Percentiles rank a stretch among this genome's conserved stretches.
phyloP scores from a whole-genome alignment of 2,797 vertebrate genomes.

The Enteromius unitaeniatus region DNA sequence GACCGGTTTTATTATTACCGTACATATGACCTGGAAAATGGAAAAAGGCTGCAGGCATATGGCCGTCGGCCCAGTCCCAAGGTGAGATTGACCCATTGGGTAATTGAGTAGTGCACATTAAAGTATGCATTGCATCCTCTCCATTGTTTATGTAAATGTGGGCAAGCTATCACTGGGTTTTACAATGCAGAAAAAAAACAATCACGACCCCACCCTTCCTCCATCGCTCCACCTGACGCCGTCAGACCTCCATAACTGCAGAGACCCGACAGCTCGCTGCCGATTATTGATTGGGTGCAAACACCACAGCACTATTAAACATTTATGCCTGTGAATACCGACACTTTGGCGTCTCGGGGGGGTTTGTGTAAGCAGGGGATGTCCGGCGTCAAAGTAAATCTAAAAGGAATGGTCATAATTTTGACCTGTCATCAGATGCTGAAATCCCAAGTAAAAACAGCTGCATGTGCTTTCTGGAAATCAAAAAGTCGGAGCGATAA shows the following conservation, averaged over 20 bases:
- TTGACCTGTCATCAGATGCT: background rate
- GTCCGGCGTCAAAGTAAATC: conserved; percentile 8
- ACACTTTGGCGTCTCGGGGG: conserved; percentile 21
- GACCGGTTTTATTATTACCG: conserved; percentile 48
- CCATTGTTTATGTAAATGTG: conserved; percentile 57
- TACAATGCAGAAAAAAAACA: conserved; percentile 54
- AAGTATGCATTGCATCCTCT: conserved; percentile 26
- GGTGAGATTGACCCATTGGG: conserved; percentile 45
- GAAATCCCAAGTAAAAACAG: background rate
- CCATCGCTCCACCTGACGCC: conserved; percentile 5
- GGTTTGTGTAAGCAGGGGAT: background rate
- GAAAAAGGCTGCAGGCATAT: conserved; percentile 19
- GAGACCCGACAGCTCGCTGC: conserved; percentile 31
- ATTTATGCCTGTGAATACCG: conserved; percentile 51
- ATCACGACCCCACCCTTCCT: background rate
- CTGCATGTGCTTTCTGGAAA: background rate
- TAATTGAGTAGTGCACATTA: conserved; percentile 59
- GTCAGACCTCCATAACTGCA: conserved; percentile 49
- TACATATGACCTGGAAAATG: conserved; percentile 32
- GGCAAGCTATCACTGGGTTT: conserved; percentile 39
- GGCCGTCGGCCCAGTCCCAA: background rate
- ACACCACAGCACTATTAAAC: conserved; percentile 56
- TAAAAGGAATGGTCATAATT: background rate
- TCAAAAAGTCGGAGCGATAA: background rate
- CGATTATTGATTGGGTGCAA: conserved; percentile 59